These are phyloP conservation scores for Hypolimnas misippus DNA, from an alignment of 2,888 invertebrate genomes.

Conservation along the genomic window DNA sequence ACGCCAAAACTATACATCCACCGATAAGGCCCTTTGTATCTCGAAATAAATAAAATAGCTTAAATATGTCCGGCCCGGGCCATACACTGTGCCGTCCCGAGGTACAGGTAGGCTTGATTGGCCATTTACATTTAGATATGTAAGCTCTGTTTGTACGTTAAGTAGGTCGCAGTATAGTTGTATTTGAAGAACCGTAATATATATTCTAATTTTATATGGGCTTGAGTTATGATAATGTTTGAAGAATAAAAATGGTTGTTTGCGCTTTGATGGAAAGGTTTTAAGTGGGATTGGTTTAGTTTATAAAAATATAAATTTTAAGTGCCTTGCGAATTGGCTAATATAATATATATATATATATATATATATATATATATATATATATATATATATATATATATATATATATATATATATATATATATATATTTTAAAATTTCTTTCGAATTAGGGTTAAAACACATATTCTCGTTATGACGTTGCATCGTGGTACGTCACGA, in stretches of 20 bases:
- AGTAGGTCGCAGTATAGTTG: neutral
- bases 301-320: neutral
- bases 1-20: conserved; percentile 60
- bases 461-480: no score
- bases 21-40: conserved; percentile 81
- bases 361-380: no score
- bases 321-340: no score
- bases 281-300: neutral
- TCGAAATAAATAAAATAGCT: conserved; percentile 82
- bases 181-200: neutral
- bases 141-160: conserved; percentile 10
- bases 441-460: no score
- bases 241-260: neutral
- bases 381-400: no score
- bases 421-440: no score
- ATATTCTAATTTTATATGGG: conserved; percentile 12
- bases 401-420: no score
- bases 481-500: no score
- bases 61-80: conserved; percentile 77
- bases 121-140: conserved; percentile 39
- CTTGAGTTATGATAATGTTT: conserved; percentile 5
- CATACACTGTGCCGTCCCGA: conserved; percentile 42
- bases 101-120: conserved; percentile 32
- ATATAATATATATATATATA: no score
- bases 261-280: neutral